phyloP scores from a whole-genome alignment of 2,888 invertebrate genomes.

The Cyclophora punctaria region DNA sequence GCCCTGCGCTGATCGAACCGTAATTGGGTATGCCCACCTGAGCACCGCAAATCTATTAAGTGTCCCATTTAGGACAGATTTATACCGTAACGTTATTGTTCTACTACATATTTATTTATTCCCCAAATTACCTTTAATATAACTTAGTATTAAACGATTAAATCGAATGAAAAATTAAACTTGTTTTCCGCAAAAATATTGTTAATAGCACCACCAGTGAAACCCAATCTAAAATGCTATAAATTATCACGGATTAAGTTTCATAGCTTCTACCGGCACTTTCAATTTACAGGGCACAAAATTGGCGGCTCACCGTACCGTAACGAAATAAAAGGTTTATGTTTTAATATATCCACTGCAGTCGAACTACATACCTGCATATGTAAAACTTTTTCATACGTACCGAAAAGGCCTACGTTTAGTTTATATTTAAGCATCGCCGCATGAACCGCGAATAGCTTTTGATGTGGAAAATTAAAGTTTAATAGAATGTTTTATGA shows the following conservation, averaged over 20 bases:
- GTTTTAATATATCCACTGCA: conserved; percentile 21
- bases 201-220: neutral
- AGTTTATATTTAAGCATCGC: neutral
- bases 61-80: neutral
- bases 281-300: conserved; percentile 30
- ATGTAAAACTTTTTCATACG: conserved; percentile 1
- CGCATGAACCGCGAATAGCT: too few species aligned
- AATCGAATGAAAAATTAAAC: neutral
- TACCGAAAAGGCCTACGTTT: too few species aligned
- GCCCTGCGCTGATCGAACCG: conserved; percentile 55
- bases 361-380: conserved; percentile 1
- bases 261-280: conserved; percentile 24
- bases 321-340: conserved; percentile 30
- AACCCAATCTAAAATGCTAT: conserved; percentile 20
- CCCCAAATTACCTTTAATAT: too few species aligned
- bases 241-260: conserved; percentile 32
- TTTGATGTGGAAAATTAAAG: too few species aligned
- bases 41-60: conserved; percentile 31
- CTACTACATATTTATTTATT: too few species aligned
- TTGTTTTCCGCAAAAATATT: neutral
- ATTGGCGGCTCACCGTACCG: conserved; percentile 28
- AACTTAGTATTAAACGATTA: too few species aligned
- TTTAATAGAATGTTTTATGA: too few species aligned
- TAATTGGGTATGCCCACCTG: conserved; percentile 63
- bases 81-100: neutral